Base-by-base conservation (phyloP, 2,797 vertebrate genomes). In the Phalloptychus januarius region DNA sequence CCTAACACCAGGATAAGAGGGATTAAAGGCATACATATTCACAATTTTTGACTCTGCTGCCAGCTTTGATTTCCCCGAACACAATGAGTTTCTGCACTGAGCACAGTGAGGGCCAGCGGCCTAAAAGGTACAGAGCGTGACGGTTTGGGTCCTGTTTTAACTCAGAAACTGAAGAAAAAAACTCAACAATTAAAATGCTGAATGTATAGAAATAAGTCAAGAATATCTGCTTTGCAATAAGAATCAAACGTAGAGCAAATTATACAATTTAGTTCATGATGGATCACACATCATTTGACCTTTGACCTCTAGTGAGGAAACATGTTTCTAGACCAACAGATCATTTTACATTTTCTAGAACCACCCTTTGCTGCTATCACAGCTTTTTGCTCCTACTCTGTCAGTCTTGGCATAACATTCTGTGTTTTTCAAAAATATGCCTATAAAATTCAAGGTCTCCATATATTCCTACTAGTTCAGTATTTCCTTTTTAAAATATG, bases 1-100 rank as follows among this genome's bases (percentile, higher is more conserved):
- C 86, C 92, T 93, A 89, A 92, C 90, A 91, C 88, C 76, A 91
- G 89, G 93, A 94, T 93, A 88, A 94, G 77, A 65, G 79, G 92
- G 94, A 95, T 95, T 95, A 95, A 86, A 91, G 81, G 77, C 85
- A 85, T 88, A 85, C 89, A 81, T 90, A 93, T 93, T 94, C 88
- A 92, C 90, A 69, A 87, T 91, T 90, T 90, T 76, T 86, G 67
- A 74, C 81, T 80, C 58, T 18, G 23, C 84, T 10, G 79, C 71
- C 71, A 75, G 79, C 74, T 88, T 82, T 86, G 84, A 86, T 86
- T 81, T 74, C 86, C 78, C 78, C 74, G 79, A 83, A 85, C 75
- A 91, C 81, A 88, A 83, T 71, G 71, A 77, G 52, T 71, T 78
- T 10, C 23, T 13, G 12, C 40, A 38, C 74, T 4, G 56, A 81